These are phyloP conservation scores for Mus caroli DNA, from an alignment of 2,797 vertebrate species.

Conservation along the genomic window DNA sequence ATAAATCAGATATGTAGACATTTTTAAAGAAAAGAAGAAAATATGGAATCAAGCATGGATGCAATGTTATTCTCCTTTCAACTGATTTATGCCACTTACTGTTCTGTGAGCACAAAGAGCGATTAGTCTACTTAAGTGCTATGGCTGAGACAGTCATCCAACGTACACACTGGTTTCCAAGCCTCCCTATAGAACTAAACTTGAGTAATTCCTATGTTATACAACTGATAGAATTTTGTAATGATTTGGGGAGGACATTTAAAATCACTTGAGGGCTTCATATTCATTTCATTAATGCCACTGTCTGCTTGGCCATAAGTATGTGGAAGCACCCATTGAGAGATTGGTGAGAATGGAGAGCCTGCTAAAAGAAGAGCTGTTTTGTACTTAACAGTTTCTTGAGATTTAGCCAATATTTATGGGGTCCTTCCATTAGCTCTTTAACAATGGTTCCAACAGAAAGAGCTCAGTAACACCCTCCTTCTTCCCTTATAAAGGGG, in stretches of 20 bases:
- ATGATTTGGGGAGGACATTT: not conserved
- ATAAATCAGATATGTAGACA: not conserved
- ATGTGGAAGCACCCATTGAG: not conserved
- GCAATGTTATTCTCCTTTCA: not conserved
- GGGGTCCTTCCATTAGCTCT: not conserved
- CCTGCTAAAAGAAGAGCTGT: not conserved
- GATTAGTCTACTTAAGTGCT: not conserved
- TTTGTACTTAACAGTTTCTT: not conserved
- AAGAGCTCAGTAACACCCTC: not conserved
- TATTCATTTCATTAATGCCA: not conserved
- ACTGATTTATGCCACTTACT: not conserved
- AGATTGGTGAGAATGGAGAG: not conserved
- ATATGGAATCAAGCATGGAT: not conserved
- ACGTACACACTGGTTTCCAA: not conserved
- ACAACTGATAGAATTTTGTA: not conserved
- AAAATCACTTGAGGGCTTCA: not conserved
- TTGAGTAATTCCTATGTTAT: not conserved
- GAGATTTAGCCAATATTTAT: not conserved
- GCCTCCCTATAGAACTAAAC: not conserved
- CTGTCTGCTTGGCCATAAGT: not conserved
- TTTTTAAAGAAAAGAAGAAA: not conserved
- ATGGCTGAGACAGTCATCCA: not conserved
- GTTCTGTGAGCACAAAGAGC: not conserved
- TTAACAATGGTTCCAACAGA: not conserved
- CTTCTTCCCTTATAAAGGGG: not conserved